A percentile compares a stretch with the other conserved stretches of the same genome.
These are phyloP conservation scores for Xiphophorus couchianus DNA, from an alignment of 2,113 vertebrate species.

Conservation along the genomic window DNA sequence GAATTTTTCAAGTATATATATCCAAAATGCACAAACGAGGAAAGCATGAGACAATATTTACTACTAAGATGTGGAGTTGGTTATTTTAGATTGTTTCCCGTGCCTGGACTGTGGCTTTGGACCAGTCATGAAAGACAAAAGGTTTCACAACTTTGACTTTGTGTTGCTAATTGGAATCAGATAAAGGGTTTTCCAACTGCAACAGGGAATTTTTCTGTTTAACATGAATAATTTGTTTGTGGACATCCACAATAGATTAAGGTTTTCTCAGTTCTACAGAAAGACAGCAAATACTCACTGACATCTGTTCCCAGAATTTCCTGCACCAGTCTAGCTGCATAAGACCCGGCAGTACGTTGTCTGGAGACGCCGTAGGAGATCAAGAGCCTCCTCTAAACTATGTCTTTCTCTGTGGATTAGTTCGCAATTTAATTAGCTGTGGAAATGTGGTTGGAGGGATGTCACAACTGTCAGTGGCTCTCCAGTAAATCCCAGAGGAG, in stretches of 20 bases:
- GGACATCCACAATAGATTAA: conserved; percentile 12
- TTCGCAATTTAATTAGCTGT: conserved; percentile 74
- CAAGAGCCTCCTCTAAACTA: conserved; percentile 55
- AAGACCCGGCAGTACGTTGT: conserved; percentile 50
- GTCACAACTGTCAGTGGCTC: conserved; percentile 66
- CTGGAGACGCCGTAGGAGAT: conserved; percentile 68
- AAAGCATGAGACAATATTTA: conserved; percentile 36
- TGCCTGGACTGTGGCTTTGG: conserved; percentile 10
- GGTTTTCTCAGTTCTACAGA: conserved; percentile 19
- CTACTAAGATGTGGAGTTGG: conserved; percentile 18
- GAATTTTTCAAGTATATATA: background rate
- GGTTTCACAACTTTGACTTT: conserved; percentile 15
- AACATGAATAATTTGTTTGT: conserved; percentile 34
- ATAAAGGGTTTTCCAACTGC: conserved; percentile 12
- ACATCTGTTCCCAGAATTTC: conserved; percentile 64
- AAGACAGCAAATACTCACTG: conserved; percentile 37
- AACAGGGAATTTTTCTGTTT: conserved; percentile 9
- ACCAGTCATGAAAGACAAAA: conserved; percentile 30
- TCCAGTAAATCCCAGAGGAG: conserved; percentile 60
- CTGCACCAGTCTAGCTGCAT: conserved; percentile 61
- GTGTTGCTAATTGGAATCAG: conserved; percentile 20
- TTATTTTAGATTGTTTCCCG: conserved; percentile 17
- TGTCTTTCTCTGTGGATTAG: conserved; percentile 64
- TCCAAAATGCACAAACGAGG: conserved; percentile 27
- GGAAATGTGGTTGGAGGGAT: conserved; percentile 67